Percentiles rank a stretch among this genome's conserved stretches.
Evolutionary conservation across 2,113 vertebrate species (phyloP).

Genomic region (Pithys albifrons): DNA sequence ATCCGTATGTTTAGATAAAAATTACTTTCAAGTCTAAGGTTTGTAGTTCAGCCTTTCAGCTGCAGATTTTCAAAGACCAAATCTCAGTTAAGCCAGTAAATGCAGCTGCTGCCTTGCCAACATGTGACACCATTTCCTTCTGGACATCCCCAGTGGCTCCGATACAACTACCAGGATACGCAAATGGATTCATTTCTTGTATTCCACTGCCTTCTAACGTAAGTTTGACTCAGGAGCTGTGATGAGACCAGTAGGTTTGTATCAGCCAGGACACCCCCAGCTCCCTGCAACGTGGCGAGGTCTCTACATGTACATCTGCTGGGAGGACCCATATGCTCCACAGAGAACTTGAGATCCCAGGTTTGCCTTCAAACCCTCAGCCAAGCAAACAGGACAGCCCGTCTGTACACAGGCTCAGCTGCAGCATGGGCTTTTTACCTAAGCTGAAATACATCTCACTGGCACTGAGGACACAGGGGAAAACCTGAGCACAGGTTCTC

Average conservation of each 20-base stretch:
- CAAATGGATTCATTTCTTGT: not conserved
- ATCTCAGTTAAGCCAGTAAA: constrained; percentile 14
- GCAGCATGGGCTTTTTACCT: not conserved
- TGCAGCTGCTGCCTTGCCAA: not conserved
- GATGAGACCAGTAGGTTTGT: not conserved
- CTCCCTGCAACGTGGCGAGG: not conserved
- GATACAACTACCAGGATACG: not conserved
- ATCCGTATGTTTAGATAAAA: constrained; percentile 11
- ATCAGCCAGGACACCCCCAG: not conserved
- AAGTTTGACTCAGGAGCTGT: not conserved
- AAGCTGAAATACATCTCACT: not conserved
- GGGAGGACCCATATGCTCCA: not conserved
- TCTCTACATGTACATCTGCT: not conserved
- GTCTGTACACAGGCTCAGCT: fast-evolving
- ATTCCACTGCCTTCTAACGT: constrained; percentile 9
- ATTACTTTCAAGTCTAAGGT: constrained; percentile 14
- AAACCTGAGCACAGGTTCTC: not conserved
- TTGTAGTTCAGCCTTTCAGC: not conserved
- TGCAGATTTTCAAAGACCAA: constrained; percentile 16
- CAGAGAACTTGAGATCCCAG: fast-evolving
- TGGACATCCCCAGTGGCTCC: not conserved
- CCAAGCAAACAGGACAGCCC: fast-evolving
- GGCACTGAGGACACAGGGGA: not conserved
- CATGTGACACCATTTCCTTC: constrained; percentile 10
- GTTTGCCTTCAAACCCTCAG: not conserved